Evolutionary conservation across 2,797 vertebrate species (phyloP), one percentile per base, ranked within the genome.

Genomic region (Darevskia mixta): DNA sequence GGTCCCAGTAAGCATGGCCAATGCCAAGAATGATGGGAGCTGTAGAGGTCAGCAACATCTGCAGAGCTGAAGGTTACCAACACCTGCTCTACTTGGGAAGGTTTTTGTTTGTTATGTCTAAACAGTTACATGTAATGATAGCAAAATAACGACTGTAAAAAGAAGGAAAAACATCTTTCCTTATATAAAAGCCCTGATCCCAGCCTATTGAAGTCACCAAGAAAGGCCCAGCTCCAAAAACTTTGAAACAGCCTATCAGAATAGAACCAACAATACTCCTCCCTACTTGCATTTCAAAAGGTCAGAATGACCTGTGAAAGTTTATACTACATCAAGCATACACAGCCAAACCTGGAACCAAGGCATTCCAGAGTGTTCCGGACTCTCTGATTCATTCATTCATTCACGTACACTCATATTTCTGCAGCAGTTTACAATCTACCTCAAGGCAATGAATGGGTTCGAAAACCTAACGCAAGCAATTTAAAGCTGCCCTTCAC

Each of bases 221-320:
- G 73, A n/a, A 77, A 23, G 9, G 32, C 45, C 49, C 75, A 71
- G 20, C 45, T 45, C 75, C 25, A 72, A 13, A 29, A 73, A 15
- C 35, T 58, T 72, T 18, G 13, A 23, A 45, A 82, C 23, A 77
- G 5, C 55, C 45, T 72, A 23, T 79, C 11, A 73, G 69, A 43
- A 77, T 49, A 61, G 66, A 71, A 49, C 41, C 18, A 77, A 55
- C 4, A 58, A 32, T 10, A 2, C 32, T 27, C 49, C 29, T 45
- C 76, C 43, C 77, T 85, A n/a, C 55, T 80, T 43, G n/a, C 69
- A 80, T 75, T 88, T 79, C 55, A 80, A 38, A 79, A 43, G 29
- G 35, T 79, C 76, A 72, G 64, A 49, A 7, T 41, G 75, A 88
- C 43, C 45, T 83, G 66, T 58, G 29, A 71, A 58, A 79, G 35